Evolutionary conservation across 2,797 vertebrate species (phyloP), one percentile per base, ranked within the genome.

Genomic region (Hoplostethus atlanticus): DNA sequence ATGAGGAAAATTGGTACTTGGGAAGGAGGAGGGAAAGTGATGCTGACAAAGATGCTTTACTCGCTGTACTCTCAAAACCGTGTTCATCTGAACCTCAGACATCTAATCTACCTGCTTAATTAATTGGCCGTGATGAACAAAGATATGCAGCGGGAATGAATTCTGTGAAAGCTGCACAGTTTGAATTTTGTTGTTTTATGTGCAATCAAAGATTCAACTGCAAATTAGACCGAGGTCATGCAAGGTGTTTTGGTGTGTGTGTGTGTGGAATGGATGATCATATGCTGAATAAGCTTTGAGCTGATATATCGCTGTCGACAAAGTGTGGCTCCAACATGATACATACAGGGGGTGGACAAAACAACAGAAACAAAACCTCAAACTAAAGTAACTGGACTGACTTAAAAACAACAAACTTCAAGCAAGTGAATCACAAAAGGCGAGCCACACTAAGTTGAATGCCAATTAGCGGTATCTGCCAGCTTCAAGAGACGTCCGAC

Each of bases 401-500:
- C 21, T 21, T 21, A 21, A 21, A 21, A 21, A 21, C 21, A 1
- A 21, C 21, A 21, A 21, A 21, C 21, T 21, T 21, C 21, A 34
- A 34, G 34, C 0, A 34, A 4, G 4, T 34, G 6, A 40, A 8
- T 40, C 38, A 40, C 38, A 40, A 40, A 40, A 40, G 38, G 7
- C 6, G 38, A 9, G 38, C 9, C 38, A 40, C 9, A 40, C 2
- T 8, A 40, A 8, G 38, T 10, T 10, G 7, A 40, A 40, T 40
- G 38, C 38, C 38, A 40, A 40, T 40, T 6, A 40, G 38, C 38
- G 9, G 38, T 2, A 40, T 40, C 38, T 40, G 36, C 34, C 21
- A 51, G 50, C 6, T 64, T 7, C 62, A 40, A 40, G 40, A 11
- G 64, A 70, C n/a, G 4, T 59, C 17, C 38, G 42, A 50, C 36